Conservation (phyloP, 2,888 invertebrate species). For the Thecophora atra region DNA sequence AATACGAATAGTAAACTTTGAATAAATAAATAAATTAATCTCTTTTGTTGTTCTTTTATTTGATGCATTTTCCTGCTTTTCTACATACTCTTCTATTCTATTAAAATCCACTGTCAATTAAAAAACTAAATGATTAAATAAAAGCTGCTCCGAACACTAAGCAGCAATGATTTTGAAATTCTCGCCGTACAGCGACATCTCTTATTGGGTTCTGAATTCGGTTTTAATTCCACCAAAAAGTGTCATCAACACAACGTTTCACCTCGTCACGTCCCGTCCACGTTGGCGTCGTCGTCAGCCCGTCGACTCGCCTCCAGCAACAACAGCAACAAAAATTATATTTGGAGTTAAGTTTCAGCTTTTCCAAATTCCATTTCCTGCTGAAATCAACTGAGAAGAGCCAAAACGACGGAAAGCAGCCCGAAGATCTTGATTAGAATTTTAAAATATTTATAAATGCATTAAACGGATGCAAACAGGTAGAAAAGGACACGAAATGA, state of each 20-base stretch:
- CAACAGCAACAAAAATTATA: not conserved
- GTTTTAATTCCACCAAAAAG: conserved; percentile 56
- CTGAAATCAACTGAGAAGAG: conserved; percentile 10
- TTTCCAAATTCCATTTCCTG: conserved; percentile 39
- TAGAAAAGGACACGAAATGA: conserved; percentile 39
- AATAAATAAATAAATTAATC: too few species aligned
- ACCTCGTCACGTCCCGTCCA: conserved; percentile 37
- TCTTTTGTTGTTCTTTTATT: too few species aligned
- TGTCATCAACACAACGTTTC: conserved; percentile 62
- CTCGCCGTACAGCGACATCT: not conserved
- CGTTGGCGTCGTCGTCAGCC: conserved; percentile 37
- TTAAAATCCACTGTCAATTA: too few species aligned
- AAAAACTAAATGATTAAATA: too few species aligned
- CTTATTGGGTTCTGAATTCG: conserved; percentile 47
- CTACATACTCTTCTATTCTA: too few species aligned
- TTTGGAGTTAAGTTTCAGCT: not conserved
- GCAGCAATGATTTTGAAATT: not conserved
- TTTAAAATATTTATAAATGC: conserved; percentile 63
- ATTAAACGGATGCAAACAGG: conserved; percentile 50
- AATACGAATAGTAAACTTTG: too few species aligned
- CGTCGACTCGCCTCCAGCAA: not conserved
- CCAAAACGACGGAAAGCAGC: conserved; percentile 23
- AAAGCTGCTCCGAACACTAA: too few species aligned
- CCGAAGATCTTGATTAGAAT: conserved; percentile 64
- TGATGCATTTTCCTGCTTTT: too few species aligned